phyloP scores from a whole-genome alignment of 2,797 vertebrate species.

The Chlorospingus flavigularis region DNA sequence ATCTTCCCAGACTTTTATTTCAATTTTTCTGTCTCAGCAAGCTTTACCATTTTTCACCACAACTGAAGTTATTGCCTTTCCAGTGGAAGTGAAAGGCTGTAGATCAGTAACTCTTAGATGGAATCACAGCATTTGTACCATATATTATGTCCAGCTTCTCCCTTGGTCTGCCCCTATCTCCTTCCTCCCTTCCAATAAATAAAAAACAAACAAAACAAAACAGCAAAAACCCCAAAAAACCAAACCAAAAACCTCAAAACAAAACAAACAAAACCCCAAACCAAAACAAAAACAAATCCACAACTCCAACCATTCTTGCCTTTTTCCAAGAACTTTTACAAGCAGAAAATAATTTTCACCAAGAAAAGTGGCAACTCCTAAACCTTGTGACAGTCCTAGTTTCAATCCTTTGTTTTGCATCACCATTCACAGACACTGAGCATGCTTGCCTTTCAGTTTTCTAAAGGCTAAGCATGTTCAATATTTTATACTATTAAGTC shows the following conservation, averaged over 20 bases:
- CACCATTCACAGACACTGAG: background rate
- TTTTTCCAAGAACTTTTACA: background rate
- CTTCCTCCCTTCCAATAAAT: accelerated
- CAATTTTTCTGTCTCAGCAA: background rate
- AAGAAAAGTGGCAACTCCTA: background rate
- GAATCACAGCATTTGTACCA: background rate
- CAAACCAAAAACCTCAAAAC: background rate
- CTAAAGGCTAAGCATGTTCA: background rate
- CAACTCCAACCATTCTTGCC: background rate
- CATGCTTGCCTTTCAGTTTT: background rate
- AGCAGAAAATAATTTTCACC: background rate
- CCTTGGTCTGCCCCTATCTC: background rate
- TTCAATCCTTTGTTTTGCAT: background rate
- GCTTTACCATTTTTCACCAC: background rate
- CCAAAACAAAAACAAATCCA: background rate
- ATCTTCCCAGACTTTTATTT: background rate
- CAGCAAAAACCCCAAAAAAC: background rate
- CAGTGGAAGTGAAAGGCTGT: background rate
- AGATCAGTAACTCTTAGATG: background rate
- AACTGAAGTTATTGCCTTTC: background rate
- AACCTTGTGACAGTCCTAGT: background rate
- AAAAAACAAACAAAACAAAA: background rate
- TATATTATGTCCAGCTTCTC: background rate
- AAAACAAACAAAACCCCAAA: background rate
- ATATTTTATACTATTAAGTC: background rate